Evolutionary conservation across 2,888 invertebrate genomes (phyloP), one percentile per base, ranked within the genome.

Genomic region (Altica lythri): DNA sequence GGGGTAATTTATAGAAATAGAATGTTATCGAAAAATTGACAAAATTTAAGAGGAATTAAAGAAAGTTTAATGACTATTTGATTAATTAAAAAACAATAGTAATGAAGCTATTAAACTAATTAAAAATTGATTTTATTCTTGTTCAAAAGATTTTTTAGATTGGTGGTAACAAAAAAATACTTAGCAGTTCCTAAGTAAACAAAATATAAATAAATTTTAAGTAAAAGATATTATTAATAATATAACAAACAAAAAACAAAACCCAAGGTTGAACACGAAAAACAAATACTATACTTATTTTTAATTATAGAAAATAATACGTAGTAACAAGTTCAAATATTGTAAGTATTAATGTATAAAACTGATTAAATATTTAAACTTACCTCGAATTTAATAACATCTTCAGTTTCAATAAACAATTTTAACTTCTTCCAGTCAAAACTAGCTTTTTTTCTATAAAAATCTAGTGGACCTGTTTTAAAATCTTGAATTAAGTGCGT

Each of bases 401-500:
- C 80, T 66, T 81, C 81, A 34, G 78, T 77, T 62, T 83, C 81
- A 17, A 83, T 61, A 46, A 80, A 70, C 2, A 82, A 54, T 69
- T 77, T 80, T 68, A 84, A 35, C 52, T 83, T 83, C 38, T 86
- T 84, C 83, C 88, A 86, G 64, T 87, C 84, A 66, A 89, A 89
- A 0, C 83, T 78, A 0, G 86, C 83, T 60, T 79, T 80, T 60
- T 81, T 80, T 44, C 89, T 79, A 67, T 86, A 88, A 3, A 65
- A 69, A 64, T 86, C 83, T 54, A 89, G 72, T 10, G 84, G 85
- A 3, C 89, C 88, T 17, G 75, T 74, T 10, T 84, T 83, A 56
- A 86, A 81, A 64, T 83, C 83, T 3, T 81, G 80, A 57, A 85
- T 78, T 46, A 79, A 77, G 3, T 73, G 64, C 56, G 75, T 75